Base-by-base conservation (phyloP, 1,140 invertebrate genomes). In the Doryteuthis pealeii region DNA sequence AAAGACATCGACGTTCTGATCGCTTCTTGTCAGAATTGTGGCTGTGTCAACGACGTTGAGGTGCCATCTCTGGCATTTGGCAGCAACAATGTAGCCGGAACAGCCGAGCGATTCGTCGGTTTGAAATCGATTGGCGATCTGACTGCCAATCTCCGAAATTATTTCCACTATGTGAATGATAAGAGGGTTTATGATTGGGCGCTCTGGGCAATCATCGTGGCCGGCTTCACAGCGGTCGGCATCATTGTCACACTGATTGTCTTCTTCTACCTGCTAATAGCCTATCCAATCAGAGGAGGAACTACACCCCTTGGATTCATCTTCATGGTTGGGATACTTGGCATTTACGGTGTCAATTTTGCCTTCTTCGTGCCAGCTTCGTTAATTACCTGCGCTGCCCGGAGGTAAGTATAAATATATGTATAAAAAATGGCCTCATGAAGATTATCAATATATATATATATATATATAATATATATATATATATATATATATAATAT, bases 341-440 rank as follows among this genome's bases (percentile, higher is more conserved):
- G 89, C 1, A 82, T 90, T 26, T 90, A 89, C 79, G 82, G 81
- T 31, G 83, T 88, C 58, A 90, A 90, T 77, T 89, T 90, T 77
- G 88, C 88, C n/a, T 90, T 90, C 83, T 85, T 90, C 66, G 73
- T 89, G 10, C 84, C 85, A 30, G 86, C 89, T 4, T 86, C 78
- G 5, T 74, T 83, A 12, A 85, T 80, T 6, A 84, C 83, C 6
- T 90, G 90, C 78, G 87, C 83, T 14, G 83, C 87, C 6, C 83
- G 89, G 35, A 62, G 54, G 54, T 62, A 22, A 62, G 54, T 62
- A 62, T 6, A 22, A 0, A 5, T 22, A 6, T 18, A 4, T 15
- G 15, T 58, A 58, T 18, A 58, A 5, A 40, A 3, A 40, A 40
- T 10, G 4, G 35, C 35, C 10, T 40, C 35, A 40, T 40, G 3